These are phyloP conservation scores for Lamprologus callipterus DNA, from an alignment of 2,113 vertebrate species.

Conservation along the genomic window DNA sequence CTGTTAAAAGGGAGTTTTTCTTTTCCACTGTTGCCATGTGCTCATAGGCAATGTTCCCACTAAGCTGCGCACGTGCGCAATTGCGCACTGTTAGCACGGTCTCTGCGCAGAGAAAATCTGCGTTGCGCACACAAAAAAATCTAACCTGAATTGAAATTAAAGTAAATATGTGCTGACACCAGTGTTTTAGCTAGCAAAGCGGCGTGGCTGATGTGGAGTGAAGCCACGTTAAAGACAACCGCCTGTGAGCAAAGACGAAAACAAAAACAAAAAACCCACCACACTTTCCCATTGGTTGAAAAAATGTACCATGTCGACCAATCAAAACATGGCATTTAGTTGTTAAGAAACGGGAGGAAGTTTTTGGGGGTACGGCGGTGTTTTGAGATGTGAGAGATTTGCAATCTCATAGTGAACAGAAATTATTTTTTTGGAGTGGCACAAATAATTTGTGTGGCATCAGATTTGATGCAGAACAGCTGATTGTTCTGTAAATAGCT, in stretches of 20 bases:
- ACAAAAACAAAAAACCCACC: fast-evolving
- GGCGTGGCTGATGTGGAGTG: fast-evolving
- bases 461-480: fast-evolving
- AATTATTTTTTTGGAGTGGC: no score
- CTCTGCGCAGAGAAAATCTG: background rate
- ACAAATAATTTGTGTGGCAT: no score
- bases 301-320: background rate
- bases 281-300: background rate
- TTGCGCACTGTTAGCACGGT: background rate
- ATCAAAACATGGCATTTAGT: background rate
- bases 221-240: background rate
- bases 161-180: background rate
- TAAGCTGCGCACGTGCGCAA: background rate
- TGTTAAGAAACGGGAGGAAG: background rate
- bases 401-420: no score
- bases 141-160: background rate
- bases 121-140: fast-evolving
- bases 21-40: background rate
- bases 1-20: background rate
- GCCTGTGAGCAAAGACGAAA: background rate
- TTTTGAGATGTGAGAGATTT: background rate
- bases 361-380: no score
- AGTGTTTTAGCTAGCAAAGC: background rate
- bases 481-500: no score
- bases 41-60: background rate